phyloP scores from a whole-genome alignment of 2,797 vertebrate species.

The Antrozous pallidus region DNA sequence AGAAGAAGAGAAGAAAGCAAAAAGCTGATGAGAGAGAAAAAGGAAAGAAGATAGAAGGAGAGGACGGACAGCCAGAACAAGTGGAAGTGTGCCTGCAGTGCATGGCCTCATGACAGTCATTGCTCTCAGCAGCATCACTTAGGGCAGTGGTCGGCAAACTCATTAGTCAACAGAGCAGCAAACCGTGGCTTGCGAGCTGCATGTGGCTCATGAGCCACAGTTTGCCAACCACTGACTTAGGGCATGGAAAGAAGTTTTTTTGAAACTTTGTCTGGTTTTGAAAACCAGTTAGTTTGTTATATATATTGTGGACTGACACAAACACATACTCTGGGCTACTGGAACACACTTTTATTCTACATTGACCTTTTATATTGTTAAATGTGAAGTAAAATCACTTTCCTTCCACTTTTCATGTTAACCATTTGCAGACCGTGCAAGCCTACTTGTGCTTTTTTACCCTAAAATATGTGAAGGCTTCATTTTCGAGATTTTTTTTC shows the following conservation, averaged over 20 bases:
- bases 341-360: slow-evolving; percentile 4
- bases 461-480: slow-evolving; percentile 28
- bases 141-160: too few relatives aligned
- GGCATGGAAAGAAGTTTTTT: slow-evolving; percentile 76
- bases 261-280: slow-evolving; percentile 76
- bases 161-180: too few relatives aligned
- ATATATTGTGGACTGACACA: slow-evolving; percentile 69
- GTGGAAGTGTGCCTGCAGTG: slow-evolving; percentile 67
- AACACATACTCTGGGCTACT: slow-evolving; percentile 66
- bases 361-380: slow-evolving; percentile 64
- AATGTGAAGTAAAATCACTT: slow-evolving; percentile 67
- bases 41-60: slow-evolving; percentile 89
- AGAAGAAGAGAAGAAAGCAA: slow-evolving; percentile 97
- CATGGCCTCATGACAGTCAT: slow-evolving; percentile 56
- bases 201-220: too few relatives aligned
- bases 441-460: neutral
- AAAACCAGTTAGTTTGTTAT: slow-evolving; percentile 73
- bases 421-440: slow-evolving; percentile 16
- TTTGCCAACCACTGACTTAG: too few relatives aligned
- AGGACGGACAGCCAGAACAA: slow-evolving; percentile 55
- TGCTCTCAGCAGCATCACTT: slow-evolving; percentile 70
- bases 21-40: slow-evolving; percentile 97
- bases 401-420: slow-evolving; percentile 52
- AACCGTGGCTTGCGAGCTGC: too few relatives aligned
- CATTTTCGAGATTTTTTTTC: slow-evolving; percentile 27